Evolutionary conservation across 2,113 vertebrate genomes (phyloP).

Genomic region (Toxotes jaculatrix): DNA sequence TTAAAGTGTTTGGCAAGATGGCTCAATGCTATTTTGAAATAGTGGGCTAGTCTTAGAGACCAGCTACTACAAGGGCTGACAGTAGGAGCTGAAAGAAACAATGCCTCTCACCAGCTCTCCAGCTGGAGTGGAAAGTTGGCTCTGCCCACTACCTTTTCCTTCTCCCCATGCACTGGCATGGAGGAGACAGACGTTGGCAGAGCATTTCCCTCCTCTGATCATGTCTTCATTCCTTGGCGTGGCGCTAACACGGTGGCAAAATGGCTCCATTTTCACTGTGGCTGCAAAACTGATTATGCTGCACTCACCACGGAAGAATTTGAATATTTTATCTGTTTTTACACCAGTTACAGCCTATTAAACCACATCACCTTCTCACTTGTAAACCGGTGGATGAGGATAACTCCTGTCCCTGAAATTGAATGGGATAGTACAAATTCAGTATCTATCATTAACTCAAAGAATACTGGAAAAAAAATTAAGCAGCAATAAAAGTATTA

Average conservation of each 20-base stretch:
- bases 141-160: constrained; percentile 61
- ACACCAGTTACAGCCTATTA: background rate
- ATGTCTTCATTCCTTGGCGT: constrained; percentile 74
- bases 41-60: constrained; percentile 31
- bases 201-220: constrained; percentile 67
- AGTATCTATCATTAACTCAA: background rate
- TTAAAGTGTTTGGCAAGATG: constrained; percentile 42
- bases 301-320: constrained; percentile 3
- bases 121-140: constrained; percentile 84
- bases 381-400: background rate
- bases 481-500: background rate
- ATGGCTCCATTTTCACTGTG: constrained; percentile 45
- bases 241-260: constrained; percentile 61
- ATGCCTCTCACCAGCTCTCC: constrained; percentile 74
- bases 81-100: constrained; percentile 68
- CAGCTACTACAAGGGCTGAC: constrained; percentile 51
- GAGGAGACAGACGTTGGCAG: constrained; percentile 65
- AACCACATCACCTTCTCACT: background rate
- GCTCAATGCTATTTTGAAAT: constrained; percentile 51
- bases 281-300: constrained; percentile 28
- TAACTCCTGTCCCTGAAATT: constrained; percentile 1
- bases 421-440: background rate
- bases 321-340: background rate
- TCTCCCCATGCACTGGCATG: constrained; percentile 74
- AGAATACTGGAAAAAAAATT: background rate